Base-by-base conservation (phyloP, 1,140 invertebrate species). In the Ptiloglossa arizonensis region DNA sequence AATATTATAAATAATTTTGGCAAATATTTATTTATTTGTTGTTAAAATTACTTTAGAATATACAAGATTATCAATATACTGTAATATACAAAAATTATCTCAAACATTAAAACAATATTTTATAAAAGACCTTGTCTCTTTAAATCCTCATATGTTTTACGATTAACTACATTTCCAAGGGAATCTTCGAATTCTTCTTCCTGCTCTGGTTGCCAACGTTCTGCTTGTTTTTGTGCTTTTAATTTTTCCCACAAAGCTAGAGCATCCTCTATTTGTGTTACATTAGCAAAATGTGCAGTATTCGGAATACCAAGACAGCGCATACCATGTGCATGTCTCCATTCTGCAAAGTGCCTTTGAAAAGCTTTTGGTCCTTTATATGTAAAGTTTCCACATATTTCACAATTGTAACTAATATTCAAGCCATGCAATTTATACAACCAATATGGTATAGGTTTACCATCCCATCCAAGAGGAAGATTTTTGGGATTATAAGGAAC, bases 361-460 rank as follows among this genome's bases (percentile, higher is more conserved):
- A 99, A 99, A n/a, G 99, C 98, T 93, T 99, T 99, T 0, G 99
- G 99, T 1, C 99, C 99, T 93, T 99, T 99, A 92, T 99, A 99
- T 0, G 97, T 98, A 87, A 97, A 99, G 93, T 99, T 99, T n/a
- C 99, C 99, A 93, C 99, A 99, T 79, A 99, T 99, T 93, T 99
- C 99, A 92, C 99, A 99, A 78, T 97, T 98, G 90, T 99, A 99
- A 90, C 97, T 99, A 60, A 99, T 99, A 92, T 99, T 99, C 1
- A 99, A 94, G 0, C 99, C 99, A 91, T 99, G 99, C 8, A 99
- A 93, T 93, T 99, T 99, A 91, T 99, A 99, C 35, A 99, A 92
- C 99, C 99, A 99, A 92, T 99, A 99, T 0, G 99, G 99, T 88
- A 99, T 99, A 0, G 98, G 98, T 94, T 99, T 99, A 60, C 99